phyloP scores from a whole-genome alignment of 2,113 vertebrate genomes.

The Gymnorhina tibicen region DNA sequence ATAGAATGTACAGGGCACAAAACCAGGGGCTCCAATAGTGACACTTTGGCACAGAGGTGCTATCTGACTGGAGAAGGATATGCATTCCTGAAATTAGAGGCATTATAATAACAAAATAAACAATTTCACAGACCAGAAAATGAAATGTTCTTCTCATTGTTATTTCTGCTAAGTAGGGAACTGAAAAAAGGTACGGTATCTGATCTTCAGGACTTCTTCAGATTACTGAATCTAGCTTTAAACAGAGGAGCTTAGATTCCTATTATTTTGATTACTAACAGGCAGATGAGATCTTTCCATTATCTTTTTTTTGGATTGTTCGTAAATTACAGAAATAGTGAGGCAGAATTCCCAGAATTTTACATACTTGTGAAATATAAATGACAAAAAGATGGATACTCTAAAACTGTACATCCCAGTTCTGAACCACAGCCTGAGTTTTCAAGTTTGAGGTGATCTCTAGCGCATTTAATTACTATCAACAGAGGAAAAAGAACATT shows the following conservation, averaged over 20 bases:
- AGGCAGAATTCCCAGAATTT: background rate
- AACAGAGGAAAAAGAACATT: background rate
- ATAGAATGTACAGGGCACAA: fast-evolving
- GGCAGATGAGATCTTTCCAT: conserved; percentile 5
- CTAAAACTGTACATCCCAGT: background rate
- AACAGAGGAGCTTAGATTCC: background rate
- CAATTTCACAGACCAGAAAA: background rate
- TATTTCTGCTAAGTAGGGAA: background rate
- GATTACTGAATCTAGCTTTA: background rate
- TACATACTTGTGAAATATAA: background rate
- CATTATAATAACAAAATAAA: background rate
- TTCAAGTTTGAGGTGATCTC: background rate
- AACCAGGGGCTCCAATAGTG: fast-evolving
- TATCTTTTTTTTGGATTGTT: background rate
- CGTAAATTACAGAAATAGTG: background rate
- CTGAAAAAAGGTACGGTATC: background rate
- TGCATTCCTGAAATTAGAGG: background rate
- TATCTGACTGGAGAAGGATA: background rate
- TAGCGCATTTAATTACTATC: background rate
- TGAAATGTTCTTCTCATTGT: background rate
- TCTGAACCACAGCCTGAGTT: background rate
- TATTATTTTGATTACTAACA: background rate
- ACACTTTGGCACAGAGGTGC: background rate
- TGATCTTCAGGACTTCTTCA: background rate
- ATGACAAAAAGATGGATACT: background rate